A percentile compares a stretch with the other conserved stretches of the same genome.
These are phyloP conservation scores for Ammospiza maritima DNA, from an alignment of 2,797 vertebrate genomes.

Conservation along the genomic window DNA sequence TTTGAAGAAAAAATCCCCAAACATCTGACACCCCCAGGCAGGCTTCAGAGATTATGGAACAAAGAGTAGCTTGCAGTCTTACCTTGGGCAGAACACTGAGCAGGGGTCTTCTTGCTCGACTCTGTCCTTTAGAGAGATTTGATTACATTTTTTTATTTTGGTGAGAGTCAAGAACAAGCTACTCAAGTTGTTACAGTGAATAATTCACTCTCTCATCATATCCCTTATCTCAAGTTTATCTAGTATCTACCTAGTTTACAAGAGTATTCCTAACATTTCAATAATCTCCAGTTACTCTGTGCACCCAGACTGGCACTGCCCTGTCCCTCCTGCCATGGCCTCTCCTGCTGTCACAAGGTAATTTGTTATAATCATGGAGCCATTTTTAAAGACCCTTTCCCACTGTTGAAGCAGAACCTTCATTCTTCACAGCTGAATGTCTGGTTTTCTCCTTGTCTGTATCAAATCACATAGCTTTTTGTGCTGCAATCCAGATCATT, in stretches of 20 bases:
- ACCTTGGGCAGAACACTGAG: neutral
- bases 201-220: neutral
- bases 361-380: neutral
- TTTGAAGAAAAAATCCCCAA: neutral
- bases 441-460: neutral
- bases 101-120: neutral
- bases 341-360: neutral
- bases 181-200: neutral
- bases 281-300: neutral
- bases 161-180: neutral
- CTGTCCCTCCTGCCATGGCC: neutral
- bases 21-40: neutral
- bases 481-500: neutral
- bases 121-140: neutral
- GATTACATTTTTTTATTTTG: accelerated
- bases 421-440: neutral
- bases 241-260: neutral
- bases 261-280: neutral
- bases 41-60: neutral
- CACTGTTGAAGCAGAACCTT: neutral
- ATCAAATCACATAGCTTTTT: neutral
- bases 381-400: neutral
- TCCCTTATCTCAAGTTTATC: neutral
- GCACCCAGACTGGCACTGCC: neutral
- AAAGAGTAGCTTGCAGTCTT: neutral